Evolutionary conservation across 2,797 vertebrate genomes (phyloP).

Genomic region (Pantherophis vulpinus): DNA sequence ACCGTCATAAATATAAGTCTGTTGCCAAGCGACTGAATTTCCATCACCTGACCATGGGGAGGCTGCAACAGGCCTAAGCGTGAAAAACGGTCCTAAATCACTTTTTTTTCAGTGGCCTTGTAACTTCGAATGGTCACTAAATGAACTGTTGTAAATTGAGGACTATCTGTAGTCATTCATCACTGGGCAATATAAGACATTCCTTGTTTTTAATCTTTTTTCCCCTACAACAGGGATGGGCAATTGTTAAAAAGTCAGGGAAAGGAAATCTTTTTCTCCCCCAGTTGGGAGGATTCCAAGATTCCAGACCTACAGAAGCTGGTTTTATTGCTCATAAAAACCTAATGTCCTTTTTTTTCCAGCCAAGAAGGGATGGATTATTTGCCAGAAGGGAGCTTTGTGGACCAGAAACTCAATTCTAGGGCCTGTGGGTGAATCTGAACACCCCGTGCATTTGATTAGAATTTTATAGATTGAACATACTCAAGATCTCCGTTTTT

Average conservation of each 20-base stretch:
- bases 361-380: background rate
- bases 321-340: background rate
- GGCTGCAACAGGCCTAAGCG: rapidly evolving
- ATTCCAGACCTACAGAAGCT: background rate
- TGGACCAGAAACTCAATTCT: background rate
- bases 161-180: background rate
- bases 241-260: background rate
- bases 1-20: background rate
- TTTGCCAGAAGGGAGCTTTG: background rate
- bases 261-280: too few relatives aligned
- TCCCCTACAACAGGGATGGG: too few relatives aligned
- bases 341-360: background rate
- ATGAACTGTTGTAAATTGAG: background rate
- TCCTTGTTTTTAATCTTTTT: background rate
- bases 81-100: background rate
- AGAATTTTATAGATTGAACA: background rate
- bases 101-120: background rate
- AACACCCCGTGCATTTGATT: background rate
- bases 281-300: background rate
- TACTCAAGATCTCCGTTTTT: background rate
- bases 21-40: background rate
- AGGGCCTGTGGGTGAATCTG: background rate
- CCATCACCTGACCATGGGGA: background rate
- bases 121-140: background rate
- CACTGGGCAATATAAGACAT: background rate